These are phyloP conservation scores for Stegostoma tigrinum DNA, from an alignment of 2,113 vertebrate genomes.

Conservation along the genomic window DNA sequence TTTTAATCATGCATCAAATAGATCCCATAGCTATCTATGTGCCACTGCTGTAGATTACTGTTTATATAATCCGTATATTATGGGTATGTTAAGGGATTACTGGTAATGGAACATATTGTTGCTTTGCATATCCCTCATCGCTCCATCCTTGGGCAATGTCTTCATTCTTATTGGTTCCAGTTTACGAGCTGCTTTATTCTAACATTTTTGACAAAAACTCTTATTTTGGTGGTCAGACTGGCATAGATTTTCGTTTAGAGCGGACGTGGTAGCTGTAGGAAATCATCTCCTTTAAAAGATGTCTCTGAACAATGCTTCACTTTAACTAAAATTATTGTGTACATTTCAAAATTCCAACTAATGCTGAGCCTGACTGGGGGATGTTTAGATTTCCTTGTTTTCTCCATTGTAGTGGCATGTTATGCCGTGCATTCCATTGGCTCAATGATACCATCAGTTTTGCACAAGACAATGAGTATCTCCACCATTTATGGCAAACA, in stretches of 20 bases:
- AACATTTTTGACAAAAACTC: neutral
- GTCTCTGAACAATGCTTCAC: neutral
- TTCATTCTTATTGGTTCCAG: neutral
- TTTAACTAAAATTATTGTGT: neutral
- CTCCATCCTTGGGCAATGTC: neutral
- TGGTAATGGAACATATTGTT: slow-evolving; percentile 6
- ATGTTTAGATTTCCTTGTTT: neutral
- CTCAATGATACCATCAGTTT: neutral
- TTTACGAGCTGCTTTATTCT: neutral
- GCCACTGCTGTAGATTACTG: neutral
- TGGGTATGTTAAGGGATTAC: neutral
- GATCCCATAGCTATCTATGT: neutral
- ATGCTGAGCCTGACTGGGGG: neutral
- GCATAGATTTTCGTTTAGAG: neutral
- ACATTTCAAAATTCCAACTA: neutral
- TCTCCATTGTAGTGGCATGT: neutral
- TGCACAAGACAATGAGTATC: neutral
- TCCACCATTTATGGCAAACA: neutral
- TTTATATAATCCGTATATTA: neutral
- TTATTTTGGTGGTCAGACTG: neutral
- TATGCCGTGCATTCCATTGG: neutral
- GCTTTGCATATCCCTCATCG: neutral
- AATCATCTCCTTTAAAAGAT: neutral
- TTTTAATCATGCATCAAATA: slow-evolving; percentile 8
- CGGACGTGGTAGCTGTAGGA: neutral